Evolutionary conservation across 2,797 vertebrate species (phyloP).

Genomic region (Myotis pilosus): DNA sequence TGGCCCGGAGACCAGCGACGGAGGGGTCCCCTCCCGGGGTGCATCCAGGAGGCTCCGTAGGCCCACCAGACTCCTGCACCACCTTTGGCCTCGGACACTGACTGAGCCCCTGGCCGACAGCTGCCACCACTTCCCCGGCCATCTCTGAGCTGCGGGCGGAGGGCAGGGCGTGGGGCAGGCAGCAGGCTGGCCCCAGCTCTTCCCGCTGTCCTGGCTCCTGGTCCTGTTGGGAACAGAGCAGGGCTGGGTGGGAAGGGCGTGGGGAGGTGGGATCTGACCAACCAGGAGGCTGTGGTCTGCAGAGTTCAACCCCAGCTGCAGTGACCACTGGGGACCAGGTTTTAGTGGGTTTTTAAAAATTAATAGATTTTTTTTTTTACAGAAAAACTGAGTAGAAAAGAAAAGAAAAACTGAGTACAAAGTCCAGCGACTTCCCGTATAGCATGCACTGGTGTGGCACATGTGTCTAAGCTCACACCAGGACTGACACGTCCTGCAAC

Average conservation of each 20-base stretch:
- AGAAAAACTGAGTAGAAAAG: not conserved
- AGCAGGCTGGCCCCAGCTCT: not conserved
- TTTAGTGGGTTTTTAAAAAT: not conserved
- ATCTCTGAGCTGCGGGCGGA: not conserved
- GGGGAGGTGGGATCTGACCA: too few relatives aligned
- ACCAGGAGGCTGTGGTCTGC: not conserved
- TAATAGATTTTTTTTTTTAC: not conserved
- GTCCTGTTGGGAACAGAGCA: rapidly evolving
- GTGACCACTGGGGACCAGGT: not conserved
- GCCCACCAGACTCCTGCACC: not conserved
- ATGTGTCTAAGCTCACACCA: rapidly evolving
- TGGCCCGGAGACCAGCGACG: not conserved
- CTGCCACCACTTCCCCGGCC: rapidly evolving
- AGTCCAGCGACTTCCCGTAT: not conserved
- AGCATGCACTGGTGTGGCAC: rapidly evolving
- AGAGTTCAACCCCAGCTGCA: not conserved
- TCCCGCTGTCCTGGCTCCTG: too few relatives aligned
- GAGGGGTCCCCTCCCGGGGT: not conserved
- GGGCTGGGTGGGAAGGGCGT: not conserved
- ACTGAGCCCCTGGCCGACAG: rapidly evolving
- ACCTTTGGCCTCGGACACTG: not conserved
- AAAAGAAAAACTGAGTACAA: not conserved
- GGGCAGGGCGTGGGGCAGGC: not conserved
- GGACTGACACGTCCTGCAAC: rapidly evolving
- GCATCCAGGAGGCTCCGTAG: not conserved